phyloP scores from a whole-genome alignment of 2,888 invertebrate genomes.

The Heliconius erato region DNA sequence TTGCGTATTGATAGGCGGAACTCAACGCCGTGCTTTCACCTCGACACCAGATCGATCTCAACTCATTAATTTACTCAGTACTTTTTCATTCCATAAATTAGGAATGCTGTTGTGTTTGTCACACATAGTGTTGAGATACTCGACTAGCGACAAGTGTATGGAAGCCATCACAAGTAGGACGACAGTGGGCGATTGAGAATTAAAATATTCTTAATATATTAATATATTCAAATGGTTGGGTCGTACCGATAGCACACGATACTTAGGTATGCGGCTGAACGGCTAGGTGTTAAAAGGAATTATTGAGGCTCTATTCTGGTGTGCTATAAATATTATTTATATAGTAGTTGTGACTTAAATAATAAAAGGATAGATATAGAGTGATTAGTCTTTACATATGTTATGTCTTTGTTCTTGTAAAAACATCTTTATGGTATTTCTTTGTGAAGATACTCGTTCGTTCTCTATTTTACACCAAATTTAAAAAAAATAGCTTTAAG shows the following conservation, averaged over 20 bases:
- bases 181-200: slow-evolving; percentile 20
- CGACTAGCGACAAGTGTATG: neutral
- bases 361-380: neutral
- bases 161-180: slow-evolving; percentile 7
- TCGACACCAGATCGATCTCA: no score
- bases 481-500: no score
- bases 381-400: no score
- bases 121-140: neutral
- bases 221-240: slow-evolving; percentile 32
- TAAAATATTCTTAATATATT: slow-evolving; percentile 31
- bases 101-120: neutral
- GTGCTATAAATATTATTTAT: neutral
- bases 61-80: no score
- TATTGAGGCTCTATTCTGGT: slow-evolving; percentile 1
- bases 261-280: slow-evolving; percentile 25
- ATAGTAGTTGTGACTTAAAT: neutral
- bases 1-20: no score
- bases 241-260: neutral
- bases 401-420: no score
- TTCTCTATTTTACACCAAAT: no score
- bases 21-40: no score
- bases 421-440: no score
- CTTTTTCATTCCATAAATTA: no score
- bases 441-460: no score
- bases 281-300: slow-evolving; percentile 20